phyloP scores from a whole-genome alignment of 2,113 vertebrate species.

The Accipiter virgatus region DNA sequence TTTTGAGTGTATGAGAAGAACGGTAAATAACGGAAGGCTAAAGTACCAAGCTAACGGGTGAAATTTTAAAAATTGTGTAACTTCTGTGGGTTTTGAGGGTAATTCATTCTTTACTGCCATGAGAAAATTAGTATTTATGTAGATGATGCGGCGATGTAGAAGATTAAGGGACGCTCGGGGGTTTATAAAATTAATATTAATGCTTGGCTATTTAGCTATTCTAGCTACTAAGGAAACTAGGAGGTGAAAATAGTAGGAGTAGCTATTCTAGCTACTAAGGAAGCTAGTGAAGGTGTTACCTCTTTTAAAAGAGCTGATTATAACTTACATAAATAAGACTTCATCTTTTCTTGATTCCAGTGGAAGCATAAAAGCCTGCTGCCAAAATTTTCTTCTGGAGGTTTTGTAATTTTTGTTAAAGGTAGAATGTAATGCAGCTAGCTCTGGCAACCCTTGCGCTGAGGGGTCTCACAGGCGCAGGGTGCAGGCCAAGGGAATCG shows the following conservation, averaged over 20 bases:
- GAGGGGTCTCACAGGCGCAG: neutral
- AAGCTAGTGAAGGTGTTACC: neutral
- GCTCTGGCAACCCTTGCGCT: neutral
- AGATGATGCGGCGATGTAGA: neutral
- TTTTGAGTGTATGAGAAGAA: neutral
- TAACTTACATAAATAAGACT: neutral
- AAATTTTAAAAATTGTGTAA: neutral
- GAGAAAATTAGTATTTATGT: neutral
- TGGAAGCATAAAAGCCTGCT: neutral
- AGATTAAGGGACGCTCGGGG: neutral
- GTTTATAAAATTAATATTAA: neutral
- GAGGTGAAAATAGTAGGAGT: neutral
- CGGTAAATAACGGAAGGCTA: neutral
- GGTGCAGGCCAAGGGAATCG: rapidly evolving
- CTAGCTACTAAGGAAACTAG: neutral
- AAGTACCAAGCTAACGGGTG: neutral
- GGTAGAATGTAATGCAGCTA: neutral
- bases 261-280: neutral
- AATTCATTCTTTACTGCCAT: neutral
- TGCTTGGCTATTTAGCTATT: neutral
- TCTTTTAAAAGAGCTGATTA: neutral
- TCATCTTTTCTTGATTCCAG: neutral
- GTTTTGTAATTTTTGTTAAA: neutral
- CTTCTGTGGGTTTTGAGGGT: neutral
- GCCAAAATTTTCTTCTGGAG: neutral